Conservation (phyloP, 2,888 invertebrate genomes). For the Orthosia cruda region DNA sequence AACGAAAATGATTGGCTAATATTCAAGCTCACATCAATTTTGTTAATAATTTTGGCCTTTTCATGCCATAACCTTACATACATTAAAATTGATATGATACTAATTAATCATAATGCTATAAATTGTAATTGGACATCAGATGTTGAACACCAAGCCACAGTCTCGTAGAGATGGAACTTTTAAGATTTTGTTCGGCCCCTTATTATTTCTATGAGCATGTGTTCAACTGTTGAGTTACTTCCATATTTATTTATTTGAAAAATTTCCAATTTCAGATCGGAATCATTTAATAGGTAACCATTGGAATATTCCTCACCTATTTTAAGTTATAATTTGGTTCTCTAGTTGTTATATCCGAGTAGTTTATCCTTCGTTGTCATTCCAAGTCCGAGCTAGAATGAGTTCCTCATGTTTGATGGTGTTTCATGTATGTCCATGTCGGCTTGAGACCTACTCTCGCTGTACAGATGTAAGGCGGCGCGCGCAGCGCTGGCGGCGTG, state of each 20-base stretch:
- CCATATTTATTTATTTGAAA: slow-evolving; percentile 85
- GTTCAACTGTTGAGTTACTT: slow-evolving; percentile 69
- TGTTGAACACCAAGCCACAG: slow-evolving; percentile 32
- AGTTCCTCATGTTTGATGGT: slow-evolving; percentile 79
- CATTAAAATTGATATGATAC: slow-evolving; percentile 7
- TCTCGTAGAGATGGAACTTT: slow-evolving; percentile 35
- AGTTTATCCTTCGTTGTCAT: slow-evolving; percentile 81
- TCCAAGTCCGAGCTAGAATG: slow-evolving; percentile 79
- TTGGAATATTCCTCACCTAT: slow-evolving; percentile 83
- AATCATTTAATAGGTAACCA: slow-evolving; percentile 92
- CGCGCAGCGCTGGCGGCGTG: slow-evolving; percentile 52
- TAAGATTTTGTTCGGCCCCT: slow-evolving; percentile 54
- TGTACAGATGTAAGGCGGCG: slow-evolving; percentile 59
- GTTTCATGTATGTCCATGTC: slow-evolving; percentile 76
- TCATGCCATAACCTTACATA: slow-evolving; percentile 21
- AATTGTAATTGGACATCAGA: slow-evolving; percentile 35
- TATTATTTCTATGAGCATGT: slow-evolving; percentile 76
- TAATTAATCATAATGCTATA: slow-evolving; percentile 1
- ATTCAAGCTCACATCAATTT: slow-evolving; percentile 48
- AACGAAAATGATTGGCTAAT: neutral
- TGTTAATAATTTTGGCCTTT: slow-evolving; percentile 34
- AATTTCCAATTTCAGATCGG: slow-evolving; percentile 92
- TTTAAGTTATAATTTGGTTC: slow-evolving; percentile 78
- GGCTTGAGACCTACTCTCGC: slow-evolving; percentile 70
- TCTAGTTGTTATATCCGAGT: slow-evolving; percentile 86